A percentile compares a stretch with the other conserved stretches of the same genome.
Conservation (phyloP, 1,140 invertebrate genomes). For the Centruroides sculpturatus region DNA sequence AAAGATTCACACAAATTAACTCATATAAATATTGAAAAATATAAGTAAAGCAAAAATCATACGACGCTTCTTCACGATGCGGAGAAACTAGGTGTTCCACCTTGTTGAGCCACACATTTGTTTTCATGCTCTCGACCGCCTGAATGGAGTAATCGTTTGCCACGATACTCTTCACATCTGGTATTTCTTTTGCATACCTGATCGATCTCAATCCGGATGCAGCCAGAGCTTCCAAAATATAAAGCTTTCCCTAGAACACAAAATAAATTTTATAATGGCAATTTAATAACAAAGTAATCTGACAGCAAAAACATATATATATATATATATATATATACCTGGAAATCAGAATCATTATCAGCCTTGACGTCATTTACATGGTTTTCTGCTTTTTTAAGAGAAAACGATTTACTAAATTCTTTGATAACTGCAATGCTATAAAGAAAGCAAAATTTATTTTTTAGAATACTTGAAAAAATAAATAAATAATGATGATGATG, state of each 20-base stretch:
- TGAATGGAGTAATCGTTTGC: slow-evolving; percentile 86
- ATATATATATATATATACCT: too few relatives aligned
- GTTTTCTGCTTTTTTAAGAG: background rate
- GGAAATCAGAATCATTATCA: too few relatives aligned
- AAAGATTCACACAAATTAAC: too few relatives aligned
- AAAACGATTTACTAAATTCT: slow-evolving; percentile 13
- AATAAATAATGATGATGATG: too few relatives aligned
- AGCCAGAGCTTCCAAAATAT: slow-evolving; percentile 81
- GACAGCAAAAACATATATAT: too few relatives aligned
- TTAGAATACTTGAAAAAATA: too few relatives aligned
- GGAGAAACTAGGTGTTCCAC: slow-evolving; percentile 57
- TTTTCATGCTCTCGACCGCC: slow-evolving; percentile 72
- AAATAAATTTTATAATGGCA: background rate
- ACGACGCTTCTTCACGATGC: slow-evolving; percentile 67
- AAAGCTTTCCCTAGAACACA: slow-evolving; percentile 40
- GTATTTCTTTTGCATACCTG: slow-evolving; percentile 88
- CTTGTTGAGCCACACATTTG: slow-evolving; percentile 64
- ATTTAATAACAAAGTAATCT: too few relatives aligned
- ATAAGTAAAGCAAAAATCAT: slow-evolving; percentile 24
- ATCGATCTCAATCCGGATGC: slow-evolving; percentile 90
- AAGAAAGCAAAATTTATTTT: slow-evolving; percentile 12
- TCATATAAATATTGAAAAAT: background rate
- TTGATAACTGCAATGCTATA: slow-evolving; percentile 30
- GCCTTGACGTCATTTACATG: too few relatives aligned
- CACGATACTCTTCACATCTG: slow-evolving; percentile 55